Conservation (phyloP, 92 coral and sea anemone species). For the Meandrina meandrites region DNA sequence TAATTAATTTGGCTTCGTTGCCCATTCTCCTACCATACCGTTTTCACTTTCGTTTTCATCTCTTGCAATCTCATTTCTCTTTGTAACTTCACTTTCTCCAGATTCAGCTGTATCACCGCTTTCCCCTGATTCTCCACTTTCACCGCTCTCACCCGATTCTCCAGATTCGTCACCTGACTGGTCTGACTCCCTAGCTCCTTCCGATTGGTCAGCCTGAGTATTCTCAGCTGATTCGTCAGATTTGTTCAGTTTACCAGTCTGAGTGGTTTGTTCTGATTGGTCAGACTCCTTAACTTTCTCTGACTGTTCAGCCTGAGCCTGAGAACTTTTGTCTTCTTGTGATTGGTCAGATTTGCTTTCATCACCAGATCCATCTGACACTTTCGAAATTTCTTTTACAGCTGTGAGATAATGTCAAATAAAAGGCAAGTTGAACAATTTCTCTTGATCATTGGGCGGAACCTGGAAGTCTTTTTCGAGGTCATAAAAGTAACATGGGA, state of each 20-base stretch:
- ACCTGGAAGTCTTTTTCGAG: too few relatives aligned
- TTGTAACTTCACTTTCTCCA: slow-evolving; percentile 30
- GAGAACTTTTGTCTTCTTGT: slow-evolving; percentile 10
- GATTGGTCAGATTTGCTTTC: slow-evolving; percentile 3
- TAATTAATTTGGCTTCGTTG: background rate
- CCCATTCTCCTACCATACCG: background rate
- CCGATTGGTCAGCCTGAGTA: slow-evolving; percentile 12
- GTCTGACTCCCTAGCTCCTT: slow-evolving; percentile 23
- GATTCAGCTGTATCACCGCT: slow-evolving; percentile 47
- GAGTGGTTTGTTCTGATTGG: slow-evolving; percentile 1
- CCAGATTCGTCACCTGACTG: slow-evolving; percentile 45
- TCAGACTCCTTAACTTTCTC: background rate
- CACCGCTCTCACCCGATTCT: slow-evolving; percentile 45
- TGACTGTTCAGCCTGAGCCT: too few relatives aligned
- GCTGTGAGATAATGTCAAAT: background rate
- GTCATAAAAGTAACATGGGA: too few relatives aligned
- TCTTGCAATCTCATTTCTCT: slow-evolving; percentile 28
- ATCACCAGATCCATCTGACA: background rate
- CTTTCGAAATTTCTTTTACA: background rate
- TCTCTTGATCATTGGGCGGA: too few relatives aligned
- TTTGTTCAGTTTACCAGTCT: background rate
- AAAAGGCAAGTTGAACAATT: background rate
- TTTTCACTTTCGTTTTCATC: background rate
- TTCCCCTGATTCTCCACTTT: slow-evolving; percentile 35
- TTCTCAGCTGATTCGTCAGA: background rate